These are phyloP conservation scores for Spea bombifrons DNA, from an alignment of 2,113 vertebrate species.

Conservation along the genomic window DNA sequence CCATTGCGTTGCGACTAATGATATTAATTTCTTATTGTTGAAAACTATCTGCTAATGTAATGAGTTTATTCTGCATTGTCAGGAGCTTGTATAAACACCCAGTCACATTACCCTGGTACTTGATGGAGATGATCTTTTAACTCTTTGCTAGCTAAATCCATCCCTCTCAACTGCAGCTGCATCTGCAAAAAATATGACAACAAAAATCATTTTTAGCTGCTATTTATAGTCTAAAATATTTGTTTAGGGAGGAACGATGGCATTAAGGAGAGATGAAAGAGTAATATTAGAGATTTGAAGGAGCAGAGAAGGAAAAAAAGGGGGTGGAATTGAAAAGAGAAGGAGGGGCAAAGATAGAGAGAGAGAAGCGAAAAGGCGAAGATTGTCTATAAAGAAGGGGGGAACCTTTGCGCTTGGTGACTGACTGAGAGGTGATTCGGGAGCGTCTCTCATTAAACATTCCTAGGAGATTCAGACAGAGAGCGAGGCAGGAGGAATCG, in stretches of 20 bases:
- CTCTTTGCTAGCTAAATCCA: too few species aligned
- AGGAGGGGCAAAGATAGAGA: conserved; percentile 34
- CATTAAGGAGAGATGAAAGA: conserved; percentile 3
- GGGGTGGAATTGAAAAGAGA: conserved; percentile 27
- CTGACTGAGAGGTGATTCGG: conserved; percentile 41
- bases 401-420: conserved; percentile 18
- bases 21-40: too few species aligned
- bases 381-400: conserved; percentile 30
- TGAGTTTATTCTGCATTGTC: too few species aligned
- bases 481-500: conserved; percentile 21
- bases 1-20: too few species aligned
- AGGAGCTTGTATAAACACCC: too few species aligned
- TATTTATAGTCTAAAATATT: not conserved
- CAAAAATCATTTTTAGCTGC: not conserved
- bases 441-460: conserved; percentile 42
- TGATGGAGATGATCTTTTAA: too few species aligned
- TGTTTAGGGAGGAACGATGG: not conserved
- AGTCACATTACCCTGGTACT: too few species aligned
- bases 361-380: conserved; percentile 26
- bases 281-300: conserved; percentile 24
- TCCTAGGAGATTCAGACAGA: conserved; percentile 34
- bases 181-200: too few species aligned
- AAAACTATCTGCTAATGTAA: too few species aligned
- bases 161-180: too few species aligned
- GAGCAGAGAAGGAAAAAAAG: conserved; percentile 8